Percentiles rank a stretch among this genome's conserved stretches.
Conservation (phyloP, 2,797 vertebrate genomes). For the Pipistrellus pipistrellus region DNA sequence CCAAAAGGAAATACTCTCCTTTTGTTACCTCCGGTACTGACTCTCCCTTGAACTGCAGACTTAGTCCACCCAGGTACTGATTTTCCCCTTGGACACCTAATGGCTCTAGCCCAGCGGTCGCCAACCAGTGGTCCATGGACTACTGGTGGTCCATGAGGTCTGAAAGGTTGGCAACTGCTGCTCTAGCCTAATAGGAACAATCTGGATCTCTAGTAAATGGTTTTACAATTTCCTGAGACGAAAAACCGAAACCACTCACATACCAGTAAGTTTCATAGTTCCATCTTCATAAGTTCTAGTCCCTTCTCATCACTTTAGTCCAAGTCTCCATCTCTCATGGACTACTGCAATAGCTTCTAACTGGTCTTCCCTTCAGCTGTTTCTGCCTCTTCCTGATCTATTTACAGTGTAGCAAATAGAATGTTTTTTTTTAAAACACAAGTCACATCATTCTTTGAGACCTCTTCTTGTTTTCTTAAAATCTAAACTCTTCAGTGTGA, state of each 20-base stretch:
- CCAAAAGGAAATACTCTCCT: conserved; percentile 8
- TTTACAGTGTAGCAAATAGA: neutral
- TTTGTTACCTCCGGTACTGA: neutral
- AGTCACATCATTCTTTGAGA: conserved; percentile 8
- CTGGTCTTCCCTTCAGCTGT: neutral
- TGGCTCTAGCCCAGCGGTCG: neutral
- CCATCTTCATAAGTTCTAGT: neutral
- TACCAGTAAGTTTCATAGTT: neutral
- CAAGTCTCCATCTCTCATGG: neutral
- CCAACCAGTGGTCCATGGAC: too few relatives aligned
- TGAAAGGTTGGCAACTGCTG: too few relatives aligned
- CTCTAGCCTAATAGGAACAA: neutral
- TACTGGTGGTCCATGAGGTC: too few relatives aligned
- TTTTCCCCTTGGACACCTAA: neutral
- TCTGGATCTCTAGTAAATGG: neutral
- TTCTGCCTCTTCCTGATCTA: neutral
- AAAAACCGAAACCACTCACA: neutral
- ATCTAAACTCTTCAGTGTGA: neutral
- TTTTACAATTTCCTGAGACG: conserved; percentile 2
- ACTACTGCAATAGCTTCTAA: neutral
- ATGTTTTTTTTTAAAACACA: neutral
- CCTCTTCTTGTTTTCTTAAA: conserved; percentile 43
- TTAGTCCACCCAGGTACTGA: neutral
- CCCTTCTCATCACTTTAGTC: neutral
- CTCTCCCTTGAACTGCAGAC: neutral